phyloP scores from a whole-genome alignment of 1,140 invertebrate genomes.

The Habropoda laboriosa region DNA sequence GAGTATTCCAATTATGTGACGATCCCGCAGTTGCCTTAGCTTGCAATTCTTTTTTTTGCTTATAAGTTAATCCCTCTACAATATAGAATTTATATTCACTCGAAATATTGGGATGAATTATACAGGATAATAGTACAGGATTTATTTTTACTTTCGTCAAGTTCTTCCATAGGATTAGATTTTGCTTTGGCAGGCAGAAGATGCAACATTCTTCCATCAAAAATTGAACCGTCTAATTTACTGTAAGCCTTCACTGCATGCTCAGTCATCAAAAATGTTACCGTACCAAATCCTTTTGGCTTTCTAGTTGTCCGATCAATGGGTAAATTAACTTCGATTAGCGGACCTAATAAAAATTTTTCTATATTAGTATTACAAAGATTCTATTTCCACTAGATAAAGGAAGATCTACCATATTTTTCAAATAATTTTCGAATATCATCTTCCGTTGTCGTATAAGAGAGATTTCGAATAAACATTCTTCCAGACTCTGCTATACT shows the following conservation, averaged over 20 bases:
- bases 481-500: constrained; percentile 94
- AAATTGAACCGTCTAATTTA: constrained; percentile 93
- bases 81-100: background rate
- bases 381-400: background rate
- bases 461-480: constrained; percentile 97
- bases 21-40: constrained; percentile 89
- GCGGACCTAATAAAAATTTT: constrained; percentile 84
- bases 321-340: constrained; percentile 95
- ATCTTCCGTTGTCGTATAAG: constrained; percentile 94
- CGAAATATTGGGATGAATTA: background rate
- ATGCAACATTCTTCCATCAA: constrained; percentile 96
- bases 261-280: constrained; percentile 97
- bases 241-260: constrained; percentile 95
- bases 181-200: constrained; percentile 93
- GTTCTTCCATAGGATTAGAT: constrained; percentile 81
- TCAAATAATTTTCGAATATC: constrained; percentile 93
- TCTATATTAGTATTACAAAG: constrained; percentile 1
- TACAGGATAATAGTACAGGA: background rate
- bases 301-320: constrained; percentile 92
- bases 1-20: constrained; percentile 97
- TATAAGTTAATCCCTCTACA: constrained; percentile 87
- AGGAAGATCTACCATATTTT: constrained; percentile 87
- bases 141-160: constrained; percentile 80
- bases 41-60: constrained; percentile 93
- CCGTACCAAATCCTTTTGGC: constrained; percentile 96